These are phyloP conservation scores for Bothrops jararaca DNA, from an alignment of 2,113 vertebrate genomes.

Conservation along the genomic window DNA sequence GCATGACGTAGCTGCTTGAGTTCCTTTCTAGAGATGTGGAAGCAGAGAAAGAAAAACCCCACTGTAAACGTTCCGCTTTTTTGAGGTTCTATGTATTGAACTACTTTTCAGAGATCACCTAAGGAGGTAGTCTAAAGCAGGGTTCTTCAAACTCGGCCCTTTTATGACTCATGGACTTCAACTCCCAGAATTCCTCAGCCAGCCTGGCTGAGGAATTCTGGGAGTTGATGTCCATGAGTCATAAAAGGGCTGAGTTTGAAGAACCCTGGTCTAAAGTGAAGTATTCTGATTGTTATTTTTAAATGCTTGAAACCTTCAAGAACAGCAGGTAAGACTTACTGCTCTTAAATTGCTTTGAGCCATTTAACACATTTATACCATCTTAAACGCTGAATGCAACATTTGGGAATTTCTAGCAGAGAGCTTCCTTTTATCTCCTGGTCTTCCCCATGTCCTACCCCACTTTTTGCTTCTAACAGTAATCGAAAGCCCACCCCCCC, in stretches of 20 bases:
- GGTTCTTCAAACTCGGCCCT: too few relatives aligned
- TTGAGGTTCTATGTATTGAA: not conserved
- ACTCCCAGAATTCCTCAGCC: too few relatives aligned
- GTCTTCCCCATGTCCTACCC: not conserved
- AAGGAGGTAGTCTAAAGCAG: not conserved
- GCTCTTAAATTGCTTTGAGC: not conserved
- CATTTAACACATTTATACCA: slow-evolving; percentile 5
- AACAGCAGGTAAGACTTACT: not conserved
- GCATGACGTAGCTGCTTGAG: too few relatives aligned
- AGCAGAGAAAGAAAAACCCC: not conserved
- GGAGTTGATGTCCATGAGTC: too few relatives aligned
- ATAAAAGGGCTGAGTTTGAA: too few relatives aligned
- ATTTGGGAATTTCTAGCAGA: not conserved
- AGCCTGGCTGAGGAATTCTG: too few relatives aligned
- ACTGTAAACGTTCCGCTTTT: not conserved
- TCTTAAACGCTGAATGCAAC: not conserved
- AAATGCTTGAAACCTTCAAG: not conserved
- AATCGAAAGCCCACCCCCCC: not conserved
- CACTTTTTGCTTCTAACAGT: not conserved
- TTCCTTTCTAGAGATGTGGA: not conserved
- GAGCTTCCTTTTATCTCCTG: not conserved
- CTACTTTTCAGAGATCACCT: not conserved
- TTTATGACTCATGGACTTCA: too few relatives aligned
- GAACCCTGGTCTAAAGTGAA: not conserved
- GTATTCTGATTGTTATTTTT: not conserved